Evolutionary conservation across 2,113 vertebrate genomes (phyloP), one percentile per base, ranked within the genome.

Genomic region (Tetrao urogallus): DNA sequence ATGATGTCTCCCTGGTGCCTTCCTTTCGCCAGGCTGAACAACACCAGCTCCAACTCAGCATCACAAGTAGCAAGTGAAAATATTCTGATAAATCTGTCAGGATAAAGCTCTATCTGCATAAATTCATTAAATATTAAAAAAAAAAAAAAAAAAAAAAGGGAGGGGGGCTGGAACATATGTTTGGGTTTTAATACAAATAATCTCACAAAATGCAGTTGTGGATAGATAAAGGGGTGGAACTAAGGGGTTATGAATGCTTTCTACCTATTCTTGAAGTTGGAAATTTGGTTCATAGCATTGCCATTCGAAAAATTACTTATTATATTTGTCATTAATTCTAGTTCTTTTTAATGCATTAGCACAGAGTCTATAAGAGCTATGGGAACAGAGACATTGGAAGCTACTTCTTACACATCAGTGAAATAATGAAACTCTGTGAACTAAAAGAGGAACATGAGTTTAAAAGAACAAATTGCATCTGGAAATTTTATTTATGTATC

Each of bases 401-500:
- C 28, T 54, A 50, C 57, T 94, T 95, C 92, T 54, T 43, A 84
- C 69, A 94, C 50, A 64, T 74, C 57, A 61, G 66, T 85, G 90
- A 65, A 95, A 95, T 92, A 75, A 92, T 91, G 91, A 94, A 95
- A 79, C 69, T 80, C 20, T 14, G 48, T 75, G 86, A 97, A 94
- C 79, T 94, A 79, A 95, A 96, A 89, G 93, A 95, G 65, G 74
- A 94, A 84, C 83, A 82, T 40, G 52, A 72, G 91, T 73, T 95
- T 90, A 90, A 89, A 95, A 90, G 95, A 95, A 97, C 60, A 98
- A 97, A 96, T 92, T 95, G 67, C 90, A 95, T 94, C 95, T 97
- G 92, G 89, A 98, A 97, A 97, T 95, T 91, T 96, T 97, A 97
- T 97, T 97, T 97, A 95, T 95, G 95, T 96, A 97, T 97, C 96